Conservation (phyloP, 2,113 vertebrate species). For the Pitta sordida region DNA sequence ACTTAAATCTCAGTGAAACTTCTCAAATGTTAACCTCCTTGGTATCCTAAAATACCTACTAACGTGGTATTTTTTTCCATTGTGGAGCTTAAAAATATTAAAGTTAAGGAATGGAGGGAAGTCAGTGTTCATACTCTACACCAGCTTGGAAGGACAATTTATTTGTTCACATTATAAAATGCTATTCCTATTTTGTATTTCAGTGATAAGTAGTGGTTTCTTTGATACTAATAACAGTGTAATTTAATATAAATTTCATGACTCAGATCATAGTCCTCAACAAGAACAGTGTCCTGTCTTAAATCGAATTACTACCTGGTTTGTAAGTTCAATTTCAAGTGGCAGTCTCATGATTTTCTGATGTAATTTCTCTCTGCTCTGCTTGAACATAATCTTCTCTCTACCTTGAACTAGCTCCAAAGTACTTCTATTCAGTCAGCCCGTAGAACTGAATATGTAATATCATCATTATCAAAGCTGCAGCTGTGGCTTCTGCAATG, state of each 20-base stretch:
- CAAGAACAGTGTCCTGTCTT: neutral
- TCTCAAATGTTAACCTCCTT: neutral
- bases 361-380: neutral
- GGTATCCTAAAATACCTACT: neutral
- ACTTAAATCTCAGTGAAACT: neutral
- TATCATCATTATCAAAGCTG: neutral
- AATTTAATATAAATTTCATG: neutral
- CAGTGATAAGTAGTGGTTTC: neutral
- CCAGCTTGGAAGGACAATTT: neutral
- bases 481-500: neutral
- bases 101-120: neutral
- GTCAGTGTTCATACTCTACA: neutral
- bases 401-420: neutral
- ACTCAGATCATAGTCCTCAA: neutral
- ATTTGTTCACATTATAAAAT: neutral
- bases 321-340: neutral
- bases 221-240: neutral
- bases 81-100: neutral
- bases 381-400: neutral
- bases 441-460: neutral
- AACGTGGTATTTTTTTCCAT: neutral
- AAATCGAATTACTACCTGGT: neutral
- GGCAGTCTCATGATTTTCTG: neutral
- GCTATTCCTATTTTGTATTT: neutral
- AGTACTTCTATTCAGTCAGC: neutral